These are phyloP conservation scores for Drosophila fuyamai DNA, from an alignment of 1,140 invertebrate genomes.

Conservation along the genomic window DNA sequence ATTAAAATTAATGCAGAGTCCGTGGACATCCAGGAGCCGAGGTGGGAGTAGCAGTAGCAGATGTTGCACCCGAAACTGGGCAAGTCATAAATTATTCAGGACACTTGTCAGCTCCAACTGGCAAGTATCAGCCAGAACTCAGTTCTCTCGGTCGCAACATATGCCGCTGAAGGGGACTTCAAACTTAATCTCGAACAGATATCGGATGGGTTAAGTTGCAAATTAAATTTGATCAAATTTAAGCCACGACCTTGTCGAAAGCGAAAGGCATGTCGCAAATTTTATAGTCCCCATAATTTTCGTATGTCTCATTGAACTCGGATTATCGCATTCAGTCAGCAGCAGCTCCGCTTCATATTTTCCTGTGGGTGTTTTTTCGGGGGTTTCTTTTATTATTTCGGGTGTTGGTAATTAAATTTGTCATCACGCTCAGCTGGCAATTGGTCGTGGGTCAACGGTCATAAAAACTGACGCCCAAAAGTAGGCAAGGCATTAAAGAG, in stretches of 20 bases:
- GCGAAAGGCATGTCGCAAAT: slow-evolving; percentile 52
- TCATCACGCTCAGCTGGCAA: slow-evolving; percentile 61
- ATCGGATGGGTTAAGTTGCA: slow-evolving; percentile 34
- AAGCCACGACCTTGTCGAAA: slow-evolving; percentile 56
- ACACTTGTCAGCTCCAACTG: slow-evolving; percentile 76
- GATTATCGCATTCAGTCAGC: slow-evolving; percentile 61
- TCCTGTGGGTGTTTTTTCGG: slow-evolving; percentile 2
- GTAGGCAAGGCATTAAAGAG: slow-evolving; percentile 48
- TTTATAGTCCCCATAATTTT: slow-evolving; percentile 70
- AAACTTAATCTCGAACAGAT: slow-evolving; percentile 21
- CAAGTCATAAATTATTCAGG: slow-evolving; percentile 77
- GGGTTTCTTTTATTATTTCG: slow-evolving; percentile 42
- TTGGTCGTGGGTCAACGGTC: slow-evolving; percentile 26
- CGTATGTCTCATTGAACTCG: slow-evolving; percentile 61
- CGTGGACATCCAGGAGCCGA: slow-evolving; percentile 12
- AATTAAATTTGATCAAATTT: slow-evolving; percentile 20
- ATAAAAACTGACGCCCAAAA: slow-evolving; percentile 60
- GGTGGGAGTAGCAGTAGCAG: slow-evolving; percentile 29
- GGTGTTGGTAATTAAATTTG: slow-evolving; percentile 76
- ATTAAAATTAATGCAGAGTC: slow-evolving; percentile 64
- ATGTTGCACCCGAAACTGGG: slow-evolving; percentile 52
- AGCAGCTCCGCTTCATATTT: slow-evolving; percentile 33
- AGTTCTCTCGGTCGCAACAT: slow-evolving; percentile 18
- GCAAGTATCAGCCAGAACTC: slow-evolving; percentile 43
- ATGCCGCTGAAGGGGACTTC: slow-evolving; percentile 29